Conservation (phyloP, 1,140 invertebrate species). For the Pogonomyrmex californicus region DNA sequence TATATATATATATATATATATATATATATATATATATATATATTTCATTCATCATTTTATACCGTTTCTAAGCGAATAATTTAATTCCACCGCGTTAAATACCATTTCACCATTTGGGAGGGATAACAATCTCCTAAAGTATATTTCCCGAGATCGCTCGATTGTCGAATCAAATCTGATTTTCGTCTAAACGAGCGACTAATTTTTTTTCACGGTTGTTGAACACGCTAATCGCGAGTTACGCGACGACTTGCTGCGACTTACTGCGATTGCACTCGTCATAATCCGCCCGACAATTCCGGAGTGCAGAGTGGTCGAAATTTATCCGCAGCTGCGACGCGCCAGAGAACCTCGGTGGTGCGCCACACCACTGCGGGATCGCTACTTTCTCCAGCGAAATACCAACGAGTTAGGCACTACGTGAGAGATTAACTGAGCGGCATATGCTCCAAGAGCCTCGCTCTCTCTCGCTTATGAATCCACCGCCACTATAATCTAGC, state of each 20-base stretch:
- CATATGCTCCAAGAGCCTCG: slow-evolving; percentile 31
- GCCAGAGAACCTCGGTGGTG: slow-evolving; percentile 64
- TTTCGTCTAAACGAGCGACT: neutral
- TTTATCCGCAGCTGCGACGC: slow-evolving; percentile 70
- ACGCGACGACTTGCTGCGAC: neutral
- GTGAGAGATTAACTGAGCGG: slow-evolving; percentile 81
- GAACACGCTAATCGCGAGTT: neutral
- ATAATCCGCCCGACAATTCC: neutral
- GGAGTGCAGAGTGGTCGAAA: slow-evolving; percentile 21
- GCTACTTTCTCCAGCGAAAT: slow-evolving; percentile 86
- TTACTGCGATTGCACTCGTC: slow-evolving; percentile 3
- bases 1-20: neutral
- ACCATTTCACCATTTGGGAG: neutral
- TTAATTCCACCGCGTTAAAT: neutral
- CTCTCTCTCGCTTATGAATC: slow-evolving; percentile 59
- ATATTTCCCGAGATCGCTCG: neutral
- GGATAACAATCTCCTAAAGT: neutral
- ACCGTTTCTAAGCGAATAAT: neutral
- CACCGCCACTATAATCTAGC: slow-evolving; percentile 50
- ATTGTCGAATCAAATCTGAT: slow-evolving; percentile 12
- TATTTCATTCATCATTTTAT: neutral
- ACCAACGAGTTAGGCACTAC: slow-evolving; percentile 83
- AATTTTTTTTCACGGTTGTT: neutral
- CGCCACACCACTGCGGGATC: slow-evolving; percentile 61
- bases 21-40: neutral